Conservation (phyloP, 23 tunicate species). For the Halocynthia aurantium region DNA sequence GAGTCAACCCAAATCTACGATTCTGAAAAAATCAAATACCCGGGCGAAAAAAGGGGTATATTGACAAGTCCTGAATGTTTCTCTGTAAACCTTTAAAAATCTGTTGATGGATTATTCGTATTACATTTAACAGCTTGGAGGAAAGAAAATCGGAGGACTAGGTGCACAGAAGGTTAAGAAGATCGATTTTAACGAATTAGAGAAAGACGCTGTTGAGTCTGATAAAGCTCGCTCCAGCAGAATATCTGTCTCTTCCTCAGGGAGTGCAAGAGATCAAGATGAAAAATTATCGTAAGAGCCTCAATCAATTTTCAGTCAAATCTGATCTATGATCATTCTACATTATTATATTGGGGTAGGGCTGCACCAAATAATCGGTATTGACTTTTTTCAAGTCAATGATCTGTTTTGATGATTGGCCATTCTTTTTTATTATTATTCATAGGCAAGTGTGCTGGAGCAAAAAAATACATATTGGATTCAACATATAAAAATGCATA, state of each 20-base stretch:
- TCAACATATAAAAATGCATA: too few species aligned
- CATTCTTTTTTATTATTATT: too few species aligned
- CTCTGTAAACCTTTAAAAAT: not conserved
- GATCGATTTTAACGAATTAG: slow-evolving; percentile 70
- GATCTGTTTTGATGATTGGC: too few species aligned
- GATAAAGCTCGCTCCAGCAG: slow-evolving; percentile 48
- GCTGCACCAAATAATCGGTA: too few species aligned
- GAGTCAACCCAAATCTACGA: slow-evolving; percentile 72
- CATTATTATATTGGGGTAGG: too few species aligned
- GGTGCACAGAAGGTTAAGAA: slow-evolving; percentile 76
- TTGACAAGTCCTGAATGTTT: not conserved
- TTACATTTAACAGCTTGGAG: slow-evolving; percentile 54
- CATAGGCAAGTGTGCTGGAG: too few species aligned
- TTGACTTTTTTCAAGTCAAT: too few species aligned
- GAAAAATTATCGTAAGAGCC: slow-evolving; percentile 26
- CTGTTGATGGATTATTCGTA: not conserved
- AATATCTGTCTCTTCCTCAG: slow-evolving; percentile 59
- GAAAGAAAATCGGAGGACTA: slow-evolving; percentile 70
- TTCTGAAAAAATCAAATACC: slow-evolving; percentile 45
- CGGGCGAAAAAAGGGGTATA: slow-evolving; percentile 67
- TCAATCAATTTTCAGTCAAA: not conserved
- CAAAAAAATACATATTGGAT: too few species aligned
- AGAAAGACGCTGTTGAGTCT: slow-evolving; percentile 73
- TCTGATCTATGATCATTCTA: not conserved
- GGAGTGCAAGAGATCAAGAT: slow-evolving; percentile 39